phyloP scores from a whole-genome alignment of 2,888 invertebrate genomes.

The Lithophane ornitopus region DNA sequence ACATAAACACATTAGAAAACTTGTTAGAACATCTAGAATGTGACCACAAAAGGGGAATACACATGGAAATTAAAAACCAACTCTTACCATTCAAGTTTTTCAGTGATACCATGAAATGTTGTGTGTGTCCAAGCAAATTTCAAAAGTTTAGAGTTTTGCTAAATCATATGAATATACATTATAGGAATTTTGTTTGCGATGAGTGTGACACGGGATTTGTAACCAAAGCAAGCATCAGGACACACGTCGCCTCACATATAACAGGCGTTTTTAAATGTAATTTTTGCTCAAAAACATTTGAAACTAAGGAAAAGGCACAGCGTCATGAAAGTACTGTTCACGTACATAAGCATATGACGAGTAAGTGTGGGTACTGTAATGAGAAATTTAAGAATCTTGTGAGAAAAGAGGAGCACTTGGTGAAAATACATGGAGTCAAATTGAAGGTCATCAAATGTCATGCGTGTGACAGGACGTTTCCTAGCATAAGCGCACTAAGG shows the following conservation, averaged over 20 bases:
- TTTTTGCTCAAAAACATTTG: slow-evolving; percentile 80
- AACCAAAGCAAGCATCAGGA: slow-evolving; percentile 6
- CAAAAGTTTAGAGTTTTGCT: not conserved
- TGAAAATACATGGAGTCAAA: slow-evolving; percentile 63
- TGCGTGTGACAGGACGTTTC: slow-evolving; percentile 80
- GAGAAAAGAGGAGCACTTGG: slow-evolving; percentile 66
- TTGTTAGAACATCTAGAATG: slow-evolving; percentile 48
- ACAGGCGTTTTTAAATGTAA: slow-evolving; percentile 39
- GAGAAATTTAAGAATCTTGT: slow-evolving; percentile 65
- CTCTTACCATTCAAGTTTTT: slow-evolving; percentile 73
- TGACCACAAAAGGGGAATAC: slow-evolving; percentile 68
- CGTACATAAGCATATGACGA: not conserved
- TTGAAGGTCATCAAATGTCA: slow-evolving; percentile 57
- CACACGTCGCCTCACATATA: not conserved
- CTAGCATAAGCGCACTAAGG: slow-evolving; percentile 82
- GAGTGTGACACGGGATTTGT: slow-evolving; percentile 21
- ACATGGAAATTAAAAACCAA: slow-evolving; percentile 72
- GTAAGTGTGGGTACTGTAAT: slow-evolving; percentile 70
- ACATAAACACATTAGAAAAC: slow-evolving; percentile 35
- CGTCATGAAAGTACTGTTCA: slow-evolving; percentile 74
- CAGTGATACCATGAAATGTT: slow-evolving; percentile 11
- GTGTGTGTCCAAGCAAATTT: slow-evolving; percentile 4
- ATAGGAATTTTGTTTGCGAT: slow-evolving; percentile 26
- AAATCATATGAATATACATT: slow-evolving; percentile 28
- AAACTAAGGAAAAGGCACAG: slow-evolving; percentile 74